Evolutionary conservation across 2,888 invertebrate genomes (phyloP), one percentile per base, ranked within the genome.

Genomic region (Limenitis camilla): DNA sequence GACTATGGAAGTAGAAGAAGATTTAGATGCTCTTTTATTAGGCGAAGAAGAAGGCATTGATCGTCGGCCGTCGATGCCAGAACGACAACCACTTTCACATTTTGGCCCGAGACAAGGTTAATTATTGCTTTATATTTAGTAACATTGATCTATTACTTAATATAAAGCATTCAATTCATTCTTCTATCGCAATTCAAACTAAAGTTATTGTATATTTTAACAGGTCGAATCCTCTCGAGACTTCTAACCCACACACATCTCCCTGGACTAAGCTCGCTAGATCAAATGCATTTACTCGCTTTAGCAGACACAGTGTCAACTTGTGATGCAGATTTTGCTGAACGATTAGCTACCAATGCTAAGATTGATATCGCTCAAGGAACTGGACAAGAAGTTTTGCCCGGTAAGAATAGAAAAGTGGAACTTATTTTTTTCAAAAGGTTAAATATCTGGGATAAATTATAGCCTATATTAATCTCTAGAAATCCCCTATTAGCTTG

Each of bases 211-310:
- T 19, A 19, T 46, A 4, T 19, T 36, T 19, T 30, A 27, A 0
- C 82, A 90, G 92, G 94, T 33, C 91, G 96, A 54, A 89, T 96
- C 8, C 80, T 98, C 7, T 97, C 97, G 0, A 92, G 96, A 3
- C 89, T 99, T 6, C 86, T 99, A 36, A 99, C 99, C 0, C 98
- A 99, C 78, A 96, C 96, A 0, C 97, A 97, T 78, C 82, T 97
- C 32, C 98, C 98, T 0, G 99, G 98, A 0, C 84, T 98, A 36
- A 97, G 96, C 4, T 97, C 97, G 62, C 90, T 99, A 49, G 99
- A 99, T 82, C 99, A 99, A 82, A 99, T 99, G 99, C 99, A 99
- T 81, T 89, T 99, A 56, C 82, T 99, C n/a, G 99, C 99, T 1
- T 80, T 99, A 55, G 99, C 99, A 8, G 99, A 99, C 71, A 99